Conservation (phyloP, 2,888 invertebrate genomes). For the Unio delphinus region DNA sequence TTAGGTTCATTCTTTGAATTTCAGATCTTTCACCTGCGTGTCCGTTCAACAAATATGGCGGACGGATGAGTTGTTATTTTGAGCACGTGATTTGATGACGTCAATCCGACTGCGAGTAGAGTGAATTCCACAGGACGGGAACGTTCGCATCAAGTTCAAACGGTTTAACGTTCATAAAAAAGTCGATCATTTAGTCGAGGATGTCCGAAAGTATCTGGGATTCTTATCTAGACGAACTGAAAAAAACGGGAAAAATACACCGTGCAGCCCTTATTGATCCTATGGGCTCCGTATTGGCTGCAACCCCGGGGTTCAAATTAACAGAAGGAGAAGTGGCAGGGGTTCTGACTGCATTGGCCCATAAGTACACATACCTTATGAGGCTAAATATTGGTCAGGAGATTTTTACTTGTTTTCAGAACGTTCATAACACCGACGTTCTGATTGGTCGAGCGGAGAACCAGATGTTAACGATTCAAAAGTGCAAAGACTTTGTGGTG, state of each 20-base stretch:
- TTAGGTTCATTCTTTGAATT: too few species aligned
- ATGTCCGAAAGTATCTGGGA: too few species aligned
- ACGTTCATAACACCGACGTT: slow-evolving; percentile 30
- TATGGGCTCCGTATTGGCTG: slow-evolving; percentile 21
- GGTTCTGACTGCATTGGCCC: slow-evolving; percentile 17
- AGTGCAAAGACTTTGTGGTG: slow-evolving; percentile 32
- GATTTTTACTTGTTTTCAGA: slow-evolving; percentile 39
- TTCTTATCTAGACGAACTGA: background rate
- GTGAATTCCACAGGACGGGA: too few species aligned
- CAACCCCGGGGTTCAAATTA: slow-evolving; percentile 19
- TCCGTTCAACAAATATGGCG: too few species aligned
- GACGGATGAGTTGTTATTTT: too few species aligned
- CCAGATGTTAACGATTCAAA: slow-evolving; percentile 42
- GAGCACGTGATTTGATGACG: too few species aligned
- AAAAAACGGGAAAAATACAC: slow-evolving; percentile 27
- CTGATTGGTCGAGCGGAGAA: slow-evolving; percentile 44
- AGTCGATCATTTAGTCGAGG: too few species aligned
- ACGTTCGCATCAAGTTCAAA: too few species aligned
- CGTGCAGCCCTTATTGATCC: slow-evolving; percentile 31
- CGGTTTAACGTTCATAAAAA: too few species aligned
- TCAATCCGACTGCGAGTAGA: too few species aligned
- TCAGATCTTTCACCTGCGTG: too few species aligned
- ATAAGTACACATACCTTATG: slow-evolving; percentile 26
- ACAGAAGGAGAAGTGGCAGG: slow-evolving; percentile 15
- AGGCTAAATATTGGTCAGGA: slow-evolving; percentile 34